Evolutionary conservation across 1,140 invertebrate species (phyloP).

Genomic region (Gryon sp.): DNA sequence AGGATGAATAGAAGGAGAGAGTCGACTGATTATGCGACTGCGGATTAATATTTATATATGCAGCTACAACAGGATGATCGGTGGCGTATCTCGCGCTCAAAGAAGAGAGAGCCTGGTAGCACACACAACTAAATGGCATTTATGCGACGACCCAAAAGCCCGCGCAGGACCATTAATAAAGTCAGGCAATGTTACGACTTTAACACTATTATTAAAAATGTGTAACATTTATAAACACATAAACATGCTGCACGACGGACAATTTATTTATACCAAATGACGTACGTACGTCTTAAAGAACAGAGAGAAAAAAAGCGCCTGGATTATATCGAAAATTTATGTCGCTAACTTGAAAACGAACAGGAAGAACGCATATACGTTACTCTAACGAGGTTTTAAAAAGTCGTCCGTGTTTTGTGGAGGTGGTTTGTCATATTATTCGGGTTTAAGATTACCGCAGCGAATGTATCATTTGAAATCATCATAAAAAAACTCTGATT

Average conservation of each 20-base stretch:
- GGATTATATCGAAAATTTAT: slow-evolving; percentile 37
- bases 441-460: too few relatives aligned
- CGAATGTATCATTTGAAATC: too few relatives aligned
- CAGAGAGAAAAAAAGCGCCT: too few relatives aligned
- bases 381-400: too few relatives aligned
- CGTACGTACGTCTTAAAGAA: too few relatives aligned
- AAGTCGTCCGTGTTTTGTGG: too few relatives aligned
- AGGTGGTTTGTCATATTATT: too few relatives aligned
- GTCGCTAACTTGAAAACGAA: neutral
- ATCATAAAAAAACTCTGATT: too few relatives aligned
- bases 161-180: slow-evolving; percentile 40
- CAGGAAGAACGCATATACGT: neutral
- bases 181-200: slow-evolving; percentile 36
- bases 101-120: slow-evolving; percentile 53
- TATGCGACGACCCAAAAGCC: slow-evolving; percentile 46
- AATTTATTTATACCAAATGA: slow-evolving; percentile 34
- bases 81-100: slow-evolving; percentile 57
- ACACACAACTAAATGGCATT: slow-evolving; percentile 54
- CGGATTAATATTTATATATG: slow-evolving; percentile 61
- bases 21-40: slow-evolving; percentile 56
- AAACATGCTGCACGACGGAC: slow-evolving; percentile 15
- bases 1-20: too few relatives aligned
- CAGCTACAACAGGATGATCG: slow-evolving; percentile 56
- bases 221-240: slow-evolving; percentile 46
- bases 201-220: slow-evolving; percentile 49